Evolutionary conservation across 92 coral and sea anemone species (phyloP), one percentile per base, ranked within the genome.

Genomic region (Desmophyllum pertusum): DNA sequence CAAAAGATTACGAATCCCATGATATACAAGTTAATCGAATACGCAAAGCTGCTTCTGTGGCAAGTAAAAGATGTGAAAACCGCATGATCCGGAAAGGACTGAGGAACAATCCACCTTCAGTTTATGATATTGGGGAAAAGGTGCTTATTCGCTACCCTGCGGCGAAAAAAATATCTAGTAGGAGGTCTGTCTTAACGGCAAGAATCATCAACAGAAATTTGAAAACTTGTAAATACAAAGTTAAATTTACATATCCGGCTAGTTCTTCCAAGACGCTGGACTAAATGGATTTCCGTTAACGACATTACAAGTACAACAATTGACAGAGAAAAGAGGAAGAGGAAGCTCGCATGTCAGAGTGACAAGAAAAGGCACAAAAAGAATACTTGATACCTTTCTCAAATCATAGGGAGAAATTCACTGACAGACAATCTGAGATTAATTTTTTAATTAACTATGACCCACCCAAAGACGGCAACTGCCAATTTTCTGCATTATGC

Each of bases 401-500:
- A 17, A 77, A 48, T 50, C 84, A 57, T 25, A 37, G 39, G 43
- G n/a, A n/a, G n/a, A n/a, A n/a, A n/a, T n/a, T n/a, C n/a, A n/a
- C n/a, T n/a, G n/a, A n/a, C n/a, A n/a, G n/a, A n/a, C n/a, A n/a
- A n/a, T n/a, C n/a, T n/a, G n/a, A n/a, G n/a, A n/a, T n/a, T n/a
- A n/a, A n/a, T n/a, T n/a, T n/a, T n/a, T n/a, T n/a, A n/a, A n/a
- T n/a, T n/a, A n/a, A n/a, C n/a, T n/a, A n/a, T 33, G 67, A 69
- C 68, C 67, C 85, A 29, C 77, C 85, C 25, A 70, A 52, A 57
- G 77, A 81, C 37, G 66, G 85, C n/a, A 81, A 81, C 19, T 81
- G 85, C 48, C 85, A 81, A 42, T 81, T 81, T 67, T 66, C 85
- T 6, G 85, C 74, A 43, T 33, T 81, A 14, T 81, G 65, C 69